Conservation (phyloP, 2,888 invertebrate genomes). For the Euphydryas editha region DNA sequence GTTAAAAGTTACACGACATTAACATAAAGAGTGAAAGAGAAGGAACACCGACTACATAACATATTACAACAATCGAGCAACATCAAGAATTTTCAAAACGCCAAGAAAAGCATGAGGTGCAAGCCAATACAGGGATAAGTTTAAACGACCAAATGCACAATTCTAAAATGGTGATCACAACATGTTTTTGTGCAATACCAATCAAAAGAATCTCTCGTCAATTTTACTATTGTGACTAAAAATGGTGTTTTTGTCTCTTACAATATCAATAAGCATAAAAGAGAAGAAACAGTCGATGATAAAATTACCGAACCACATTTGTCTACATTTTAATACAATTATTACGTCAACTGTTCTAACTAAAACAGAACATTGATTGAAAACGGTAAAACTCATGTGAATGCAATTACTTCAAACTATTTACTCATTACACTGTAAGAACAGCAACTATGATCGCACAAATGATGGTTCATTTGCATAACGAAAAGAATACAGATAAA, state of each 20-base stretch:
- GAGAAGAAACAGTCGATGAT: neutral
- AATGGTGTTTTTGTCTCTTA: constrained; percentile 36
- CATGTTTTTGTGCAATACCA: constrained; percentile 67
- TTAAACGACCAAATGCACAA: constrained; percentile 58
- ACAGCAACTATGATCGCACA: neutral
- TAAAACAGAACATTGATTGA: no score
- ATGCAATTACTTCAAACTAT: no score
- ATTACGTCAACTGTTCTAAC: no score
- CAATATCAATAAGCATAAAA: neutral
- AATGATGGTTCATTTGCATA: neutral
- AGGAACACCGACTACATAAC: constrained; percentile 80
- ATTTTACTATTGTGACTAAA: constrained; percentile 38
- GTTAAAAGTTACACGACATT: constrained; percentile 47
- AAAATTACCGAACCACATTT: neutral
- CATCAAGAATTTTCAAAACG: constrained; percentile 46
- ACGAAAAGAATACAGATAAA: neutral
- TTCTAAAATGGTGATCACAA: constrained; percentile 51
- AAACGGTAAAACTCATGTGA: no score
- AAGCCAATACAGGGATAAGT: constrained; percentile 71
- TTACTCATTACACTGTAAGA: no score
- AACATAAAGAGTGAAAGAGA: constrained; percentile 75
- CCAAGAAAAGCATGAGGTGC: constrained; percentile 75
- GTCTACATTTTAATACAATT: no score
- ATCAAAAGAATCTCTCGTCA: constrained; percentile 59
- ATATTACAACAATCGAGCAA: constrained; percentile 61